Evolutionary conservation across 92 coral and sea anemone species (phyloP).

Genomic region (Parazoanthus swiftii): DNA sequence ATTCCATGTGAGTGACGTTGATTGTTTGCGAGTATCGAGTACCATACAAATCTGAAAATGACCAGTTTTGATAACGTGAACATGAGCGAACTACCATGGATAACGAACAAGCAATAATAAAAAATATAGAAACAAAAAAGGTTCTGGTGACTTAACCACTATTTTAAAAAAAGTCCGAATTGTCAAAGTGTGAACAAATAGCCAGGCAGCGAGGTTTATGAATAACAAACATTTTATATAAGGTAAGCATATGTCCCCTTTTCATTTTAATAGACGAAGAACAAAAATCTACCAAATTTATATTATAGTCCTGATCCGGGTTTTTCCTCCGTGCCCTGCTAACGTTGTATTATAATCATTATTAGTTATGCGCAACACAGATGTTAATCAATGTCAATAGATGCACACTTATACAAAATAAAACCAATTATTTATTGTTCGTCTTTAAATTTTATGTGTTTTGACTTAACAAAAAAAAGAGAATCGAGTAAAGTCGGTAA

Average conservation of each 20-base stretch:
- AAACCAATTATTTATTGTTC: not conserved
- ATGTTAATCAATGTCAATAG: no score
- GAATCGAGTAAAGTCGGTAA: not conserved
- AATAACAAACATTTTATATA: no score
- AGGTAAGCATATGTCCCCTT: not conserved
- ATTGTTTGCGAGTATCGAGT: not conserved
- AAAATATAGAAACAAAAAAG: no score
- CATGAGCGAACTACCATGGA: not conserved
- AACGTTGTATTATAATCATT: no score
- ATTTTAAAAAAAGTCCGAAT: no score
- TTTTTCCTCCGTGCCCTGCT: no score
- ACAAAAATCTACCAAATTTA: no score
- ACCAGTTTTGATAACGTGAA: not conserved
- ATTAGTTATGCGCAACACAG: no score
- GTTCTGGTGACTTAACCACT: no score
- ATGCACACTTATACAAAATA: not conserved
- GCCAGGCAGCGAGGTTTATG: not conserved
- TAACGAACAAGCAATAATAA: not conserved
- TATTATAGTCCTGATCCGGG: no score
- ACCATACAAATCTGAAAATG: not conserved
- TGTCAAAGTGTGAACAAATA: not conserved
- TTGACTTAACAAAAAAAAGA: not conserved
- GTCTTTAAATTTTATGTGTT: not conserved
- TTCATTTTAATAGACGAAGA: not conserved
- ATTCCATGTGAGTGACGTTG: slow-evolving; percentile 27